A percentile compares a stretch with the other conserved stretches of the same genome.
Evolutionary conservation across 1,140 invertebrate genomes (phyloP).

Genomic region (Asobara japonica): DNA sequence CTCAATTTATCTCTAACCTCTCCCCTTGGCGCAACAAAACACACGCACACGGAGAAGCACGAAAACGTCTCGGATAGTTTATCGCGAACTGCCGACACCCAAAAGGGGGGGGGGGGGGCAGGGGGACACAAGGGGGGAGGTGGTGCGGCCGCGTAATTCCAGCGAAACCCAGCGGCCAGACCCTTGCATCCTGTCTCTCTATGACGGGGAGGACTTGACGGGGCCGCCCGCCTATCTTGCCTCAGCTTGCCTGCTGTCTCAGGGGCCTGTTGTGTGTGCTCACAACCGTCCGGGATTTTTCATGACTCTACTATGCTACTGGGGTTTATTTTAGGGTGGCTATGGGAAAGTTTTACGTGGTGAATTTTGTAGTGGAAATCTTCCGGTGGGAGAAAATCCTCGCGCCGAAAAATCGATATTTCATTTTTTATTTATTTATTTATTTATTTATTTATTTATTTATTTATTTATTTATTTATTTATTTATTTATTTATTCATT

Average conservation of each 20-base stretch:
- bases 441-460: too few species aligned
- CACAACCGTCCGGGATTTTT: slow-evolving; percentile 48
- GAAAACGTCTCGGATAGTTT: slow-evolving; percentile 28
- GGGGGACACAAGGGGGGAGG: neutral
- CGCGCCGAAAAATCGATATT: too few species aligned
- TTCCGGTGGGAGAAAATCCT: too few species aligned
- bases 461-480: too few species aligned
- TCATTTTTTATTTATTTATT: too few species aligned
- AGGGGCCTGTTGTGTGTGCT: slow-evolving; percentile 55
- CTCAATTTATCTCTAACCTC: slow-evolving; percentile 15
- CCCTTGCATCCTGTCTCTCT: slow-evolving; percentile 64
- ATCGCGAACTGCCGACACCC: slow-evolving; percentile 9
- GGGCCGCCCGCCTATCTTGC: slow-evolving; percentile 42
- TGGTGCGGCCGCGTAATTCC: slow-evolving; percentile 27
- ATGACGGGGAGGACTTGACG: slow-evolving; percentile 56
- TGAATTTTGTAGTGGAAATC: too few species aligned
- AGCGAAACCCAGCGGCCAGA: slow-evolving; percentile 48
- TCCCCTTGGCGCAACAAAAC: slow-evolving; percentile 32
- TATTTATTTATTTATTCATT: too few species aligned
- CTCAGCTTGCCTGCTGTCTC: slow-evolving; percentile 44
- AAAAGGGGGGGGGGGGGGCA: neutral
- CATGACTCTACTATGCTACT: too few species aligned
- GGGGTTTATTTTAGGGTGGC: too few species aligned
- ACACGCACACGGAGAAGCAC: slow-evolving; percentile 18
- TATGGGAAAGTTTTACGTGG: too few species aligned